A percentile compares a stretch with the other conserved stretches of the same genome.
Conservation (phyloP, 2,888 invertebrate genomes). For the Psylliodes chrysocephalus region DNA sequence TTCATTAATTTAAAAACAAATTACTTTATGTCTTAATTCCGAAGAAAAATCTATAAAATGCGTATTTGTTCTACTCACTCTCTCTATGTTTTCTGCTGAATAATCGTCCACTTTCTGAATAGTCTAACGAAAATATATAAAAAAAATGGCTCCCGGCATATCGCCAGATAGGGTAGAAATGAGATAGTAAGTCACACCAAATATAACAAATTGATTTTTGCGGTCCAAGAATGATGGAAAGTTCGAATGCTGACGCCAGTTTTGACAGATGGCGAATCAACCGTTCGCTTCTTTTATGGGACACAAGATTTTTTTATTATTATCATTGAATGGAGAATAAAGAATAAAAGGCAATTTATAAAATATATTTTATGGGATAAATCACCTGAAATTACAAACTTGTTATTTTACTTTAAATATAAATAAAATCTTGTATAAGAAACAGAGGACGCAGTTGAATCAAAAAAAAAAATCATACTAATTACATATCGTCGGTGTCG, state of each 20-base stretch:
- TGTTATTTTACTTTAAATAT: no score
- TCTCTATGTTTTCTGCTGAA: slow-evolving; percentile 28
- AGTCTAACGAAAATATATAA: slow-evolving; percentile 42
- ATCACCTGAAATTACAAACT: no score
- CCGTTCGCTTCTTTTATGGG: slow-evolving; percentile 43
- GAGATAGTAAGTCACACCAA: slow-evolving; percentile 42
- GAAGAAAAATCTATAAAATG: neutral
- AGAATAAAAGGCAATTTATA: no score
- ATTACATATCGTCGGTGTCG: no score
- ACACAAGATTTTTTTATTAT: slow-evolving; percentile 44
- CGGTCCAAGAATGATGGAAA: slow-evolving; percentile 46
- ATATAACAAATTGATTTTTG: slow-evolving; percentile 56
- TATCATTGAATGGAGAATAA: slow-evolving; percentile 42
- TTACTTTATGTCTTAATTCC: no score
- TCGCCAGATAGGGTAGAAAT: slow-evolving; percentile 32
- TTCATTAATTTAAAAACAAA: no score
- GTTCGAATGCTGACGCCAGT: slow-evolving; percentile 54
- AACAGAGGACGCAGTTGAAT: no score
- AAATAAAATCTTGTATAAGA: no score
- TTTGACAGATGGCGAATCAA: slow-evolving; percentile 55
- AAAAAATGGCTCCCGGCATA: slow-evolving; percentile 36
- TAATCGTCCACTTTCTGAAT: slow-evolving; percentile 39
- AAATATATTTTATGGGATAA: no score
- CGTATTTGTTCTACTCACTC: slow-evolving; percentile 2
- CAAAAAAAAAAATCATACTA: no score